Evolutionary conservation across 2,797 vertebrate species (phyloP), one percentile per base, ranked within the genome.

Genomic region (Schizothorax lantsangensis): DNA sequence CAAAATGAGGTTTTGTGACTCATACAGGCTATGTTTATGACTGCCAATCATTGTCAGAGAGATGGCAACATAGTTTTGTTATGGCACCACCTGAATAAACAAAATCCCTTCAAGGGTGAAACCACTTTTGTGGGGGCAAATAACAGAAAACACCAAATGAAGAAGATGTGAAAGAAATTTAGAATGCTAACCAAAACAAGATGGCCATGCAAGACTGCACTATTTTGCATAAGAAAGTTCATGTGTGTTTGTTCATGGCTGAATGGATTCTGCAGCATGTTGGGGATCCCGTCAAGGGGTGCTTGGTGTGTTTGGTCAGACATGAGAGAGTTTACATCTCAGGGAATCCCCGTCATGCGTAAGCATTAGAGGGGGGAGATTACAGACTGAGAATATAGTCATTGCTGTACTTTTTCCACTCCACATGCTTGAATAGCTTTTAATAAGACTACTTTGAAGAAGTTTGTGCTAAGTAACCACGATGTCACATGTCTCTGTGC

Each of bases 51-150:
- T 38, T 45, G 38, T 4, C 43, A 87, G 40, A 71, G 47, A 59
- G n/a, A 83, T 54, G 40, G 49, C 6, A 40, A 83, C 45, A 17
- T 21, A 45, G 26, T 71, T 84, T 26, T 84, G 83, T 45, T 81
- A 81, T 69, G 62, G 17, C 4, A 72, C 38, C 69, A 38, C 9
- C 78, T 57, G 38, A 78, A 66, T 43, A 85, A 82, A 82, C 30
- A 81, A 33, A 62, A 6, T n/a, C 40, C 54, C 30, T 15, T 47
- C n/a, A 14, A 14, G 54, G 17, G 10, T 17, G 30, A 75, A 75
- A 38, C 30, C 5, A 5, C 59, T 12, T 38, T 77, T 64, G 12
- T 23, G 3, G 36, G 21, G 45, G 52, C 4, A 74, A 64, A 64
- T 74, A 66, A 30, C 23, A 30, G 1, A 54, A 57, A 54, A 54